Conservation (phyloP, 2,797 vertebrate genomes). For the Coregonus suidteri region DNA sequence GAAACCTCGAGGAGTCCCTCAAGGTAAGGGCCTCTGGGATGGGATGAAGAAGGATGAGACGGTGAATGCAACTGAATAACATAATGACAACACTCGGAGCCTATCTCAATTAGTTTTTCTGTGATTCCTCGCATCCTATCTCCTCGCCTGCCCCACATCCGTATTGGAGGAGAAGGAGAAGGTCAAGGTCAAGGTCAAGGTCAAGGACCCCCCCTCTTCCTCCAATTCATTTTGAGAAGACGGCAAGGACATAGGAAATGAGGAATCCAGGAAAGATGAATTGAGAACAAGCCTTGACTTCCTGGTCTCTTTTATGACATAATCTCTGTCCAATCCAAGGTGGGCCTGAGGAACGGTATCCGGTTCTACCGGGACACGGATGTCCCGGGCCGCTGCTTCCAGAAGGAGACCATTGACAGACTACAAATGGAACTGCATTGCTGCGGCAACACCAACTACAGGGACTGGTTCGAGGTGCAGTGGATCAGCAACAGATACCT, state of each 20-base stretch:
- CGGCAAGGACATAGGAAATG: no score
- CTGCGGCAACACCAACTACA: slow-evolving; percentile 94
- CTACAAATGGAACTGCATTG: slow-evolving; percentile 96
- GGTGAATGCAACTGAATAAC: no score
- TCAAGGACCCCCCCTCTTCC: neutral
- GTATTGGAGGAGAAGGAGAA: neutral
- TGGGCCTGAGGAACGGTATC: slow-evolving; percentile 91
- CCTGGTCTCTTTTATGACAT: neutral
- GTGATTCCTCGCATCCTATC: no score
- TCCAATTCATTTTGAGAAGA: neutral
- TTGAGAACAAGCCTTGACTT: neutral
- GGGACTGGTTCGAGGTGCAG: slow-evolving; percentile 98
- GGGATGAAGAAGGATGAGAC: no score
- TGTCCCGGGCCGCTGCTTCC: slow-evolving; percentile 94
- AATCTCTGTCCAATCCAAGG: slow-evolving; percentile 58
- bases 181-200: neutral
- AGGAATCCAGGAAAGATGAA: no score
- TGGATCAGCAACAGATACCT: slow-evolving; percentile 98
- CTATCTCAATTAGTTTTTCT: no score
- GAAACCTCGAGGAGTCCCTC: slow-evolving; percentile 88
- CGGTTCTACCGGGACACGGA: slow-evolving; percentile 97
- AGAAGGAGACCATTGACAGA: slow-evolving; percentile 95
- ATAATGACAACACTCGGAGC: no score
- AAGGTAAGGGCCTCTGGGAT: slow-evolving; percentile 63
- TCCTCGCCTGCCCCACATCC: neutral